phyloP scores from a whole-genome alignment of 1,140 invertebrate genomes.

The Eueides isabella region DNA sequence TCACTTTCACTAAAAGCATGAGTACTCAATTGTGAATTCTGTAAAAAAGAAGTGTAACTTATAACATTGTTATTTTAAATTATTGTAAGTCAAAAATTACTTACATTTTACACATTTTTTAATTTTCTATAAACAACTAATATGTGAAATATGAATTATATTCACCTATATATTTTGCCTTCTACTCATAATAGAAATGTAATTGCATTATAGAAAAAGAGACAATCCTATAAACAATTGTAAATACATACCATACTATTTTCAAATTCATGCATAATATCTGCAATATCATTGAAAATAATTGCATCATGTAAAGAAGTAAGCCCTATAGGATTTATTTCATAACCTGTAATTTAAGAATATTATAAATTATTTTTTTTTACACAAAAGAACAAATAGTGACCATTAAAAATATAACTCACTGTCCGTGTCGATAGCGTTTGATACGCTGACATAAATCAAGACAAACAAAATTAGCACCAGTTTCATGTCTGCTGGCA shows the following conservation, averaged over 20 bases:
- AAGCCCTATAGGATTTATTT: slow-evolving; percentile 47
- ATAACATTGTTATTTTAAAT: no score
- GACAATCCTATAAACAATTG: not conserved
- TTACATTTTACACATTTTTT: not conserved
- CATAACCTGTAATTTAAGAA: slow-evolving; percentile 37
- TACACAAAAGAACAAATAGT: not conserved
- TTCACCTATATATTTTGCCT: no score
- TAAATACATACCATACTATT: slow-evolving; percentile 57
- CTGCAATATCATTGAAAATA: slow-evolving; percentile 68
- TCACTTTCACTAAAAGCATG: slow-evolving; percentile 55
- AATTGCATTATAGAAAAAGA: no score
- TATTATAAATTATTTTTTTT: not conserved
- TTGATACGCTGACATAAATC: slow-evolving; percentile 23
- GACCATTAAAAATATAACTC: slow-evolving; percentile 10
- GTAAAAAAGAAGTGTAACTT: slow-evolving; percentile 30
- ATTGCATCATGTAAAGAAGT: slow-evolving; percentile 66
- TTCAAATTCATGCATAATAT: slow-evolving; percentile 70
- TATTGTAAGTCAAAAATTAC: no score
- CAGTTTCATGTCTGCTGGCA: slow-evolving; percentile 19
- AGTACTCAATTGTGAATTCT: slow-evolving; percentile 53
- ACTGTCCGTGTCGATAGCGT: slow-evolving; percentile 55
- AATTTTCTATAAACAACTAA: not conserved
- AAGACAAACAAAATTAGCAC: slow-evolving; percentile 26
- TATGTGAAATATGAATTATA: not conserved
- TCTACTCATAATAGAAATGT: no score